These are phyloP conservation scores for Diprion similis DNA, from an alignment of 1,140 invertebrate genomes.

Conservation along the genomic window DNA sequence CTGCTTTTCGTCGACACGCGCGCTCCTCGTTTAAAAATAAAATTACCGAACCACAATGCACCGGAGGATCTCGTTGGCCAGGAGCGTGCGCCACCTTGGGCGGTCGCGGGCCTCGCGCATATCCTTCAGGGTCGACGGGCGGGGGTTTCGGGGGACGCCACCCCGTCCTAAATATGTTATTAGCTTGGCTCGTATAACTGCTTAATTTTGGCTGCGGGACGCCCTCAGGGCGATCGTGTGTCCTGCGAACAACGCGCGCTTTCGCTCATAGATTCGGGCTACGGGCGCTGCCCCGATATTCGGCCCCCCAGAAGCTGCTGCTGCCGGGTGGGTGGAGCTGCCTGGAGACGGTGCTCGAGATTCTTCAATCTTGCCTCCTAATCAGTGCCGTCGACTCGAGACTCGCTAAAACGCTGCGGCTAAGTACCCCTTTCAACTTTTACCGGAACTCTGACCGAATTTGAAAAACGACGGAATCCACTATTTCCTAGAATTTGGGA, in stretches of 20 bases:
- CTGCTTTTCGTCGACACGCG: neutral
- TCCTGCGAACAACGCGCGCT: conserved; percentile 24
- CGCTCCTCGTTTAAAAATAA: neutral
- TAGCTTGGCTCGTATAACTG: conserved; percentile 58
- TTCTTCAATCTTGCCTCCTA: conserved; percentile 53
- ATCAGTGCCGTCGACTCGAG: conserved; percentile 42
- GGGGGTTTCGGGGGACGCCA: conserved; percentile 36
- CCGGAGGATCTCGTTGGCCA: conserved; percentile 26
- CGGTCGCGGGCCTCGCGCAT: conserved; percentile 47
- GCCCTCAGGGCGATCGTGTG: conserved; percentile 54
- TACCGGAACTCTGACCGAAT: no score
- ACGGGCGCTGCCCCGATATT: no score
- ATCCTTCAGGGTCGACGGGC: neutral
- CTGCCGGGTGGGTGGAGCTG: no score
- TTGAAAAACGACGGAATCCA: no score
- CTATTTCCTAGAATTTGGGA: no score
- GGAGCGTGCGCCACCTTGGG: conserved; percentile 57
- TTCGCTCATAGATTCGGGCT: no score
- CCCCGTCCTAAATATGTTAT: conserved; percentile 58
- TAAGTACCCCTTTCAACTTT: no score
- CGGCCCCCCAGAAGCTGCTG: conserved; percentile 43
- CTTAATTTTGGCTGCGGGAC: conserved; percentile 53
- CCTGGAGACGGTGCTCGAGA: conserved; percentile 46
- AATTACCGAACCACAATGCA: neutral
- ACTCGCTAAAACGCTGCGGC: neutral